Evolutionary conservation across 2,888 invertebrate genomes (phyloP).

Genomic region (Smittia sp.): DNA sequence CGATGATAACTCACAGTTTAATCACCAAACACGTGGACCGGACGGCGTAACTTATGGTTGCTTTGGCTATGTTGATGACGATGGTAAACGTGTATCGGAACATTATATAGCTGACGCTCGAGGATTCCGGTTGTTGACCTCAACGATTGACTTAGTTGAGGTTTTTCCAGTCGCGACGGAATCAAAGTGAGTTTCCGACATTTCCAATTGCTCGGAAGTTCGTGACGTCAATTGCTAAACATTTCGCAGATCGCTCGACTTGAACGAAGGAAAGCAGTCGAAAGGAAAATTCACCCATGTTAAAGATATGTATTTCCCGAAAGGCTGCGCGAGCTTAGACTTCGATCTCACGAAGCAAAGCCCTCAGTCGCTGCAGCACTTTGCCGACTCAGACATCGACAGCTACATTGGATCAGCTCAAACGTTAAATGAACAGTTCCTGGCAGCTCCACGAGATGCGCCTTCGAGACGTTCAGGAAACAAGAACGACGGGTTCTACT

Average conservation of each 20-base stretch:
- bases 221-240: not conserved
- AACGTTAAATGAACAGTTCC: slow-evolving; percentile 22
- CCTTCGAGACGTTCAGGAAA: slow-evolving; percentile 1
- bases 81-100: slow-evolving; percentile 64
- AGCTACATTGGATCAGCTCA: slow-evolving; percentile 26
- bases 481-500: slow-evolving; percentile 29
- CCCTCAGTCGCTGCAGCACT: not conserved
- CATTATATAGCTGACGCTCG: slow-evolving; percentile 76
- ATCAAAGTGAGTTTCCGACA: slow-evolving; percentile 32
- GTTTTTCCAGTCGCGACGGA: slow-evolving; percentile 57
- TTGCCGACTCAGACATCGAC: not conserved
- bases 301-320: slow-evolving; percentile 69
- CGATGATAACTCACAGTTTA: slow-evolving; percentile 72
- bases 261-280: slow-evolving; percentile 46
- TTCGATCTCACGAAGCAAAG: not conserved
- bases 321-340: slow-evolving; percentile 61
- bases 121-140: slow-evolving; percentile 72
- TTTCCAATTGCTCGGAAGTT: too few relatives aligned
- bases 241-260: slow-evolving; percentile 35
- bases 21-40: slow-evolving; percentile 72
- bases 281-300: slow-evolving; percentile 63
- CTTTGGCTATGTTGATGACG: slow-evolving; percentile 72
- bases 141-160: slow-evolving; percentile 63
- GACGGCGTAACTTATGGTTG: slow-evolving; percentile 78
- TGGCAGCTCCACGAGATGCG: not conserved